phyloP scores from a whole-genome alignment of 2,113 vertebrate genomes.

The Notiomystis cincta region DNA sequence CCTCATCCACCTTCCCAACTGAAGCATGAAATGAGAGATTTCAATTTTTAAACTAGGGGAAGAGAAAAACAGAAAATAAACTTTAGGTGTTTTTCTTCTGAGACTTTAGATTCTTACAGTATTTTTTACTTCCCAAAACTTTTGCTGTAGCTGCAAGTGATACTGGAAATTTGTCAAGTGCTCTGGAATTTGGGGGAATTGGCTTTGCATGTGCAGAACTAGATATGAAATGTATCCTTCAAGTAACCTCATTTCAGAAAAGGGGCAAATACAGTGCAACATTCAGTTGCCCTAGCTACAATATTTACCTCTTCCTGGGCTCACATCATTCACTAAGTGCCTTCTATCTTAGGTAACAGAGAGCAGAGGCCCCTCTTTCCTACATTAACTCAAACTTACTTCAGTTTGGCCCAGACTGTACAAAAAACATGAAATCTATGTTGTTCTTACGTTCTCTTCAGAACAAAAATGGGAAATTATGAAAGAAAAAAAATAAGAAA shows the following conservation, averaged over 20 bases:
- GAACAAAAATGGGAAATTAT: not conserved
- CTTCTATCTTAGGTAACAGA: not conserved
- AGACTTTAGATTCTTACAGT: not conserved
- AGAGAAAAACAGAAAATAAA: not conserved
- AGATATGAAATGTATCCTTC: not conserved
- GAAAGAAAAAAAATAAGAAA: not conserved
- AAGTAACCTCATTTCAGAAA: not conserved
- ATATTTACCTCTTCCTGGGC: not conserved
- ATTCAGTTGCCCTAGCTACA: not conserved
- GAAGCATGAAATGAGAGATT: not conserved
- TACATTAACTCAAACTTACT: not conserved
- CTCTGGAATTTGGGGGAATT: not conserved
- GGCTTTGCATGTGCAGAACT: not conserved
- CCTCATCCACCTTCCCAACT: not conserved
- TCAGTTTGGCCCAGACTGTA: not conserved
- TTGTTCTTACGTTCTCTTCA: not conserved
- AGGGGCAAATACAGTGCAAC: not conserved
- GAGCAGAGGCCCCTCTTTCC: not conserved
- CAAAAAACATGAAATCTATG: not conserved
- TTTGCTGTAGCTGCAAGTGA: not conserved
- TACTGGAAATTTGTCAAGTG: not conserved
- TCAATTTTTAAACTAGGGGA: not conserved
- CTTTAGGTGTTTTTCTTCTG: not conserved
- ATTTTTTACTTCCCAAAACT: not conserved
- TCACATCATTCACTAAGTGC: not conserved